A percentile compares a stretch with the other conserved stretches of the same genome.
These are phyloP conservation scores for Saxidomus purpurata DNA, from an alignment of 1,140 invertebrate genomes.

Conservation along the genomic window DNA sequence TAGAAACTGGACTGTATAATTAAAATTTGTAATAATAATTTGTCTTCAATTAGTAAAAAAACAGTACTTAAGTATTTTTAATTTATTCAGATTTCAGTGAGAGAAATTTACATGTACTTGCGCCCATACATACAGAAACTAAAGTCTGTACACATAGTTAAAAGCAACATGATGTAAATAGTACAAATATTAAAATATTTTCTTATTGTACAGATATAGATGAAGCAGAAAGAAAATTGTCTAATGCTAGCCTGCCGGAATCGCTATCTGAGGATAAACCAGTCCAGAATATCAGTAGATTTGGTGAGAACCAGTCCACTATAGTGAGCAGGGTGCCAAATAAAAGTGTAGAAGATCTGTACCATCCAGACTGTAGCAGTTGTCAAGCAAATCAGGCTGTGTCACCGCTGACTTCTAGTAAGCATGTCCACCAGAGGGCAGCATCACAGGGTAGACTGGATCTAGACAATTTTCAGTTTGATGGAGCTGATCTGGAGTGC, in stretches of 20 bases:
- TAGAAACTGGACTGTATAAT: no score
- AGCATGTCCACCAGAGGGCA: constrained; percentile 23
- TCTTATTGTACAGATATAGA: no score
- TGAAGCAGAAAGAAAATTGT: constrained; percentile 31
- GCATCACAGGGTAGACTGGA: constrained; percentile 32
- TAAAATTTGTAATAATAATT: no score
- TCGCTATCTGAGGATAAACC: constrained; percentile 2
- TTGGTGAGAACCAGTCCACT: constrained; percentile 63
- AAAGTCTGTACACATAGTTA: no score
- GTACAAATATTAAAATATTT: no score
- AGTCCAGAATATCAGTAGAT: constrained; percentile 39
- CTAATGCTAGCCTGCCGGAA: constrained; percentile 28
- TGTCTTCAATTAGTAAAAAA: no score
- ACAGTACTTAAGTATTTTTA: no score
- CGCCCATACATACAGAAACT: no score
- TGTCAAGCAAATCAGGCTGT: constrained; percentile 35
- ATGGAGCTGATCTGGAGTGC: constrained; percentile 35
- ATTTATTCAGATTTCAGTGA: no score
- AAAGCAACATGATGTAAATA: no score
- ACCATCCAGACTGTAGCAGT: constrained; percentile 56
- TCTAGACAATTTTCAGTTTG: neutral
- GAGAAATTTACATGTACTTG: no score
- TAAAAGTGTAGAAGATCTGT: constrained; percentile 68
- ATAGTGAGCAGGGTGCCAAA: constrained; percentile 65
- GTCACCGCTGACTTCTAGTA: constrained; percentile 36